Conservation (phyloP, 2,888 invertebrate genomes). For the Selenia dentaria region DNA sequence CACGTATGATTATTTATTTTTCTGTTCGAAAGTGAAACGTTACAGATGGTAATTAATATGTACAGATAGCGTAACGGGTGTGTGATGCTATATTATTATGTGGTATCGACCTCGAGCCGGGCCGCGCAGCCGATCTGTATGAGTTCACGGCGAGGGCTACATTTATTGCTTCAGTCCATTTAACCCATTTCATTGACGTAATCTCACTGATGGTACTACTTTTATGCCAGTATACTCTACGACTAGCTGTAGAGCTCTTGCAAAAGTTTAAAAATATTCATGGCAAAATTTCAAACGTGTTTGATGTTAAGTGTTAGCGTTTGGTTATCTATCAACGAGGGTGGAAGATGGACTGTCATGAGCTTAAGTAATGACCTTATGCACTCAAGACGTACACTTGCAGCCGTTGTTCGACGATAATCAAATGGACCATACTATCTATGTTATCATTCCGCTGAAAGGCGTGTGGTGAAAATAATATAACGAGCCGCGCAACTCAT, state of each 20-base stretch:
- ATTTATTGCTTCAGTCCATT: slow-evolving; percentile 72
- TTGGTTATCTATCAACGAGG: slow-evolving; percentile 7
- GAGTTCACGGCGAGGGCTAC: slow-evolving; percentile 78
- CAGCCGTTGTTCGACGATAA: slow-evolving; percentile 12
- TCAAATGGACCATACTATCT: slow-evolving; percentile 6
- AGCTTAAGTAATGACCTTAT: slow-evolving; percentile 17
- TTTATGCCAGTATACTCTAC: slow-evolving; percentile 1
- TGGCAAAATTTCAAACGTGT: not conserved
- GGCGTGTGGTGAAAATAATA: slow-evolving; percentile 2
- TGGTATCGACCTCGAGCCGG: slow-evolving; percentile 58
- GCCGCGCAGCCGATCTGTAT: slow-evolving; percentile 40
- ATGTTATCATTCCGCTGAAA: slow-evolving; percentile 9
- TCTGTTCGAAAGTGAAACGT: slow-evolving; percentile 39
- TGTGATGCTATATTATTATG: slow-evolving; percentile 20
- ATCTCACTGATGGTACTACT: slow-evolving; percentile 54
- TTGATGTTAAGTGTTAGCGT: slow-evolving; percentile 2
- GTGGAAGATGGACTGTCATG: slow-evolving; percentile 9
- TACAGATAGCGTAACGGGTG: slow-evolving; percentile 31
- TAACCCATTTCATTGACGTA: slow-evolving; percentile 76
- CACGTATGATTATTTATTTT: slow-evolving; percentile 31
- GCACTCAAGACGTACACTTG: slow-evolving; percentile 20
- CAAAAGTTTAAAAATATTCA: slow-evolving; percentile 9
- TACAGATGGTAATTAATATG: slow-evolving; percentile 42
- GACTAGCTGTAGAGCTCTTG: slow-evolving; percentile 2
- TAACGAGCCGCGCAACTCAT: too few relatives aligned